phyloP scores from a whole-genome alignment of 2,113 vertebrate genomes.

The Setophaga coronata region DNA sequence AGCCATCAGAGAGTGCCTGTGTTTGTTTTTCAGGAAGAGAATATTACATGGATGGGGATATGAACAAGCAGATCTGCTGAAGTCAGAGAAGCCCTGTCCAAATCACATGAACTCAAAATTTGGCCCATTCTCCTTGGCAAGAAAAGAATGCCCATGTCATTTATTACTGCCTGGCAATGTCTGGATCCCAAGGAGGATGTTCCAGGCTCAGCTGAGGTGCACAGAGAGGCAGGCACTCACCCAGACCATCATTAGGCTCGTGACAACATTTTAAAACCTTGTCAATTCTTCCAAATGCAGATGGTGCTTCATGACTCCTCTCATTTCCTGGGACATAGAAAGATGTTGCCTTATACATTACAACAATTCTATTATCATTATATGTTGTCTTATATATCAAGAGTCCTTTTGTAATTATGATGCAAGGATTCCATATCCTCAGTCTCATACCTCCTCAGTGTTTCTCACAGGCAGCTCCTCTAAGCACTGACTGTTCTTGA shows the following conservation, averaged over 20 bases:
- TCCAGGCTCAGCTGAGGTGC: neutral
- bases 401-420: too few species aligned
- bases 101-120: neutral
- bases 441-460: too few species aligned
- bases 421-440: too few species aligned
- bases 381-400: too few species aligned
- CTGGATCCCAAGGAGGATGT: neutral
- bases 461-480: too few species aligned
- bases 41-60: neutral
- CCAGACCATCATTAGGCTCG: neutral
- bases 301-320: neutral
- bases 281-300: neutral
- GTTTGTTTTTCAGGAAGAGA: neutral
- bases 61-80: neutral
- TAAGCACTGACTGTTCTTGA: too few species aligned
- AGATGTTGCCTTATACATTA: neutral
- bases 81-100: neutral
- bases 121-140: neutral
- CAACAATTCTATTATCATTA: too few species aligned
- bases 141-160: neutral
- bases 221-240: neutral
- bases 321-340: neutral
- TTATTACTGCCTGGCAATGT: neutral
- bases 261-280: neutral
- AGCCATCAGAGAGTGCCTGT: neutral